Percentiles rank a stretch among this genome's conserved stretches.
These are phyloP conservation scores for Cyphomyrus discorhynchus DNA, from an alignment of 2,113 vertebrate species.

Conservation along the genomic window DNA sequence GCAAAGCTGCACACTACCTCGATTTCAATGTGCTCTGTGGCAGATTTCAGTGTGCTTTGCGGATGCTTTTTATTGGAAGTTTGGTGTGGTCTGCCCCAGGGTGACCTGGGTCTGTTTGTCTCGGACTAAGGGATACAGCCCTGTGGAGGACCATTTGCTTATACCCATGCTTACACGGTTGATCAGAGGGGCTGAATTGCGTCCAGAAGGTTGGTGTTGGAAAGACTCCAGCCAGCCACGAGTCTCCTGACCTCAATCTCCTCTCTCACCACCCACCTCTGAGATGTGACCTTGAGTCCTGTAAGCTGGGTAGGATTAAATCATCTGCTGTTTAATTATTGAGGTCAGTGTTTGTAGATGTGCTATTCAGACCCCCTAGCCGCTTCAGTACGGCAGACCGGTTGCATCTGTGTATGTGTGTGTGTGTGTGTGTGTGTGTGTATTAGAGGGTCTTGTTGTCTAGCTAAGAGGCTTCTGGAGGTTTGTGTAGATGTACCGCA, in stretches of 20 bases:
- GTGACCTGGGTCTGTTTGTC: neutral
- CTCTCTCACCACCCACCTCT: neutral
- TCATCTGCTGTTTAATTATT: neutral
- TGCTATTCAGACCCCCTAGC: neutral
- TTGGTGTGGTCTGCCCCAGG: neutral
- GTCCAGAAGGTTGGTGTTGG: neutral
- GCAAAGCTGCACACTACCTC: neutral
- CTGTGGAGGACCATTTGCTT: neutral
- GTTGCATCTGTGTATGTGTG: neutral
- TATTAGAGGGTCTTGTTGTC: neutral
- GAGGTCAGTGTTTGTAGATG: neutral
- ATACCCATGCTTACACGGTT: neutral
- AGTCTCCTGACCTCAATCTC: neutral
- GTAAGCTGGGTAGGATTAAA: neutral
- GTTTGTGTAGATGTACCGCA: neutral
- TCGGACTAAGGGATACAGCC: neutral
- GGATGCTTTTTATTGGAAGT: neutral
- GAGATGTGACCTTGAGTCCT: neutral
- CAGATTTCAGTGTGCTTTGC: neutral
- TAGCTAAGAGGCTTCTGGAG: neutral
- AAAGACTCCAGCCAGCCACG: neutral
- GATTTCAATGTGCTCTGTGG: neutral
- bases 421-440: neutral
- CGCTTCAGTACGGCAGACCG: neutral
- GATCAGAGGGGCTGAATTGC: neutral